Evolutionary conservation across 23 tunicate genomes (phyloP), one percentile per base, ranked within the genome.

Genomic region (Oikopleura dioica): DNA sequence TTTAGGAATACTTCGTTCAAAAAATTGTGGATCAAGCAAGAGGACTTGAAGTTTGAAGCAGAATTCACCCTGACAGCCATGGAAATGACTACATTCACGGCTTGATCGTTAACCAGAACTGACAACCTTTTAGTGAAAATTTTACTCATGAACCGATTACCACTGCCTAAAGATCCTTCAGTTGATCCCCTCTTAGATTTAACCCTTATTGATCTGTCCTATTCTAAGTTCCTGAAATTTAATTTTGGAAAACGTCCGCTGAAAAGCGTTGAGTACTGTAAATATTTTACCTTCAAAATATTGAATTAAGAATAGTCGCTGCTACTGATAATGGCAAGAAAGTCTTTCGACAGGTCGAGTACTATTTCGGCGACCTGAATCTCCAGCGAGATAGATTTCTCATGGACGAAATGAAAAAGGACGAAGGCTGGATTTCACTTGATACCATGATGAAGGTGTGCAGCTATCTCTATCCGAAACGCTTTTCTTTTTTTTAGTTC

Each of bases 361-460:
- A 83, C 76, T 94, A 94, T 78, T 94, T 94, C 77, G 88, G 99
- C 0, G 99, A 94, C 75, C 83, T 69, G 77, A 94, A 94, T 78
- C 67, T 94, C 51, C 94, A 87, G 59, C 76, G 95, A 28, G 99
- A 94, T 55, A 86, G 78, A 38, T 94, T 94, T 63, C 82, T 94
- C 87, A 76, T 80, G 67, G 87, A 86, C 0, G 78, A 94, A 75
- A 94, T 94, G 88, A 69, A 83, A 37, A 79, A 81, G 44, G 79
- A 83, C 38, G 95, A 94, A 37, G 99, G 99, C 31, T 94, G 99
- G 99, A 83, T 94, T 59, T 75, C 80, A 1, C 82, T 94, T 87
- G 99, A 94, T 51, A 78, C 80, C 2, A 94, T 94, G 99, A 68
- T 94, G 34, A 79, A 94, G 68, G 72, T 63, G n/a, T n/a, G n/a